Evolutionary conservation across 2,888 invertebrate genomes (phyloP).

Genomic region (Sturmia bella): DNA sequence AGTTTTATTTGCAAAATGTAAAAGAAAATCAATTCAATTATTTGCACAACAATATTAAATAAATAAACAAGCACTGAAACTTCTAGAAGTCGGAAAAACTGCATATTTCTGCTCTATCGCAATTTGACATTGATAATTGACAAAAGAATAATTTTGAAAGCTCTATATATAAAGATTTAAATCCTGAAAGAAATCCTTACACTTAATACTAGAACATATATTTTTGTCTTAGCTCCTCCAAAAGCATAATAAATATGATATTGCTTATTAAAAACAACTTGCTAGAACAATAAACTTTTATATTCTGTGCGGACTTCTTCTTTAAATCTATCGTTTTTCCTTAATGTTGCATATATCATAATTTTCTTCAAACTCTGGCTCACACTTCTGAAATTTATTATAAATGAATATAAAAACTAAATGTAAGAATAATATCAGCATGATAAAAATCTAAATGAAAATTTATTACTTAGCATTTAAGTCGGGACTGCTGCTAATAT

Average conservation of each 20-base stretch:
- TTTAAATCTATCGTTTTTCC: no score
- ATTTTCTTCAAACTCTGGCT: background rate
- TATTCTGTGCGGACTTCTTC: no score
- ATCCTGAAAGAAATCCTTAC: no score
- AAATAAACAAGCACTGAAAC: background rate
- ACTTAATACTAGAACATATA: no score
- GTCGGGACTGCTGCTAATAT: constrained; percentile 42
- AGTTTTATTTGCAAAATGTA: background rate
- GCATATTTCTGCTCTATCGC: no score
- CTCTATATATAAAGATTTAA: no score
- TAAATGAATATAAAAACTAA: constrained; percentile 56
- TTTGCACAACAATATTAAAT: constrained; percentile 17
- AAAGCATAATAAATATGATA: no score
- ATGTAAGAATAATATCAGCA: constrained; percentile 60
- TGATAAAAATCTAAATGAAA: constrained; percentile 66
- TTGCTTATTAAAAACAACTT: no score
- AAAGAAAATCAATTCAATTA: constrained; percentile 14
- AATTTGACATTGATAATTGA: no score
- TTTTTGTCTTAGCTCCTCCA: no score
- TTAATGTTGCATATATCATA: constrained; percentile 6
- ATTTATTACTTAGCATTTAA: constrained; percentile 66
- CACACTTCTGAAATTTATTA: constrained; percentile 7
- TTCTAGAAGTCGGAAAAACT: no score
- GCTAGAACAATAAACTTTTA: no score
- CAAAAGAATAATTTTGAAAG: background rate